Base-by-base conservation (phyloP, 1,140 invertebrate species). In the Tetragonula clypearis region DNA sequence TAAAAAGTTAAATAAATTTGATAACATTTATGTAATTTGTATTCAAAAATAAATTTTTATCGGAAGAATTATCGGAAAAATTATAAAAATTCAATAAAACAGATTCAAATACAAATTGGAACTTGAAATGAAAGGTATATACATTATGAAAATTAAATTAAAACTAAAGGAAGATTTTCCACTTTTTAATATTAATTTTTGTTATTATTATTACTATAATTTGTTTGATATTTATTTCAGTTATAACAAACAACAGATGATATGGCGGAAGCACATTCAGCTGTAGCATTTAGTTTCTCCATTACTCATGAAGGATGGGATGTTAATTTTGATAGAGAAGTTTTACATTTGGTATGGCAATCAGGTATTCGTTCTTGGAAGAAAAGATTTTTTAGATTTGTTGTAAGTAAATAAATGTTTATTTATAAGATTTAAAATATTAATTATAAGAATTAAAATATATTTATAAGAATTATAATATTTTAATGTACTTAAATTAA, bases 251-350 rank as follows among this genome's bases (percentile, higher is more conserved):
- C 35, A 74, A 71, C 21, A 35, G n/a, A 26, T 85, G 91, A 79
- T 79, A 99, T 99, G 99, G 99, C 99, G 92, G 99, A 99, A 97
- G 99, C 99, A 84, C 99, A 99, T 96, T 97, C 98, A 80, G 99
- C 99, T 87, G 99, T 99, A 74, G 99, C 99, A 69, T 99, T 99
- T 95, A 99, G 98, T 77, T 99, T 99, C 95, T 96, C 98, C 53
- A 98, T 99, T 86, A 99, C 99, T 74, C 99, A 99, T 93, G 99
- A 99, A 94, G 99, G 99, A 90, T 98, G 99, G 95, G 97, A 99
- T 92, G 98, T 99, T 49, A 98, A 99, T 94, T 99, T 99, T 93
- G 99, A 99, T 93, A 96, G 98, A 86, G 99, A 99, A 95, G 98
- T 99, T 49, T 96, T 99, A 9, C 96, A 98, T 92, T 95, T 99